Evolutionary conservation across 2,797 vertebrate species (phyloP).

Genomic region (Amblyopsis hoosieri): DNA sequence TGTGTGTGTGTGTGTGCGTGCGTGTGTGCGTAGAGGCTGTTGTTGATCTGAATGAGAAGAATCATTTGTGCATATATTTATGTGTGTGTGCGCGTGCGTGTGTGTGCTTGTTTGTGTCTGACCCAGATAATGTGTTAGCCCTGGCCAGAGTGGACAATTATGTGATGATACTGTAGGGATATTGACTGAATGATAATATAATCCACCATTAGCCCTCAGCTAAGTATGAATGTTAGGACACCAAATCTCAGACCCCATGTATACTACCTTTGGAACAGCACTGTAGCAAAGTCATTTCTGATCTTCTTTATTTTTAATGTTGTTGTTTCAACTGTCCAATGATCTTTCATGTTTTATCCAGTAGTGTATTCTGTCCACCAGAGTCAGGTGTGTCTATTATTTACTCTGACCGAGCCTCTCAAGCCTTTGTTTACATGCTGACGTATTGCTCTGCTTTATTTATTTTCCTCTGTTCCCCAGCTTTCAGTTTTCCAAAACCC

Average conservation of each 20-base stretch:
- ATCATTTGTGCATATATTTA: background rate
- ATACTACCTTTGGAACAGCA: constrained; percentile 15
- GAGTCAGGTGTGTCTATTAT: background rate
- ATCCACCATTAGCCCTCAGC: constrained; percentile 17
- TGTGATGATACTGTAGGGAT: background rate
- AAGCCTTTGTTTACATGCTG: background rate
- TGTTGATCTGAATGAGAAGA: background rate
- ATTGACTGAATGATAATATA: background rate
- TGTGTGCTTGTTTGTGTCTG: background rate
- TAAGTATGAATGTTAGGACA: constrained; percentile 11
- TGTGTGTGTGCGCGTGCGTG: background rate
- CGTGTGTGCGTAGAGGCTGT: background rate
- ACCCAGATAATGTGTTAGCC: constrained; percentile 16
- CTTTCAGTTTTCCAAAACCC: background rate
- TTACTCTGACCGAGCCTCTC: background rate
- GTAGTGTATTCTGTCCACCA: background rate
- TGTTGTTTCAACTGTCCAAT: constrained; percentile 4
- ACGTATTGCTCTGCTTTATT: constrained; percentile 3
- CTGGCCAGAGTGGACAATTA: constrained; percentile 7
- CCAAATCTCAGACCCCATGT: constrained; percentile 6
- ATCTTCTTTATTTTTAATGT: background rate
- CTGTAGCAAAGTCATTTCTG: constrained; percentile 6
- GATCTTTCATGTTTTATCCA: background rate
- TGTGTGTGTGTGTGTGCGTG: constrained; percentile 2
- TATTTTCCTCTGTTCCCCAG: background rate